Base-by-base conservation (phyloP, 2,797 vertebrate species). In the Sibirionetta formosa region DNA sequence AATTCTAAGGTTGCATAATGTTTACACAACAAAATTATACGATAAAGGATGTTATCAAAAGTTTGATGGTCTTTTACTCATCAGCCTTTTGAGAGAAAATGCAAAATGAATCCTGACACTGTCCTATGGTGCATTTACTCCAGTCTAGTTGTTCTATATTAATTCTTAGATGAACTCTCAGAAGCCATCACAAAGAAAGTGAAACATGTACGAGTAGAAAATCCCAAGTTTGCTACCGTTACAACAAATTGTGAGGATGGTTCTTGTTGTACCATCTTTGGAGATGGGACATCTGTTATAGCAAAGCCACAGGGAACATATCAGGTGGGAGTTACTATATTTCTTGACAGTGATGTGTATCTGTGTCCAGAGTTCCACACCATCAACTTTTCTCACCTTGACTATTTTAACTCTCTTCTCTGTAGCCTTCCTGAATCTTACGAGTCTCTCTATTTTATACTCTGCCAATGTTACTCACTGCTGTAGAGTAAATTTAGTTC, bases 241-340 rank as follows among this genome's bases (percentile, higher is more conserved):
- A 96, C 96, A 91, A 98, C 98, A 97, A 98, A 99, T 96, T 98
- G 98, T 26, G 98, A 99, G 26, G 97, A 98, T 29, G 97, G 97
- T 40, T 94, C 90, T 13, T 99, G 98, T 93, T 97, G 98, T 8
- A 89, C 98, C 63, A 71, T 98, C 63, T 98, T 99, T 83, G 99
- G 98, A 38, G 99, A 99, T 64, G 99, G 99, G 31, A 99, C 99
- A 1, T 98, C 98, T 89, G 51, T 99, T 92, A 98, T 98, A 22
- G 99, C 98, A 85, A 98, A 97, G 69, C 98, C 98, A 53, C 96
- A 95, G 51, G 99, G 99, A 87, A 98, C 97, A 0, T 99, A 99
- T 66, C 97, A 99, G 99, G 99, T 99, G 88, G 81, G 98, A 82
- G 31, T 57, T 40, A 14, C 17, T 79, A 77, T 44, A 31, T 17